Base-by-base conservation (phyloP, 2,888 invertebrate species). In the Apoderus coryli region DNA sequence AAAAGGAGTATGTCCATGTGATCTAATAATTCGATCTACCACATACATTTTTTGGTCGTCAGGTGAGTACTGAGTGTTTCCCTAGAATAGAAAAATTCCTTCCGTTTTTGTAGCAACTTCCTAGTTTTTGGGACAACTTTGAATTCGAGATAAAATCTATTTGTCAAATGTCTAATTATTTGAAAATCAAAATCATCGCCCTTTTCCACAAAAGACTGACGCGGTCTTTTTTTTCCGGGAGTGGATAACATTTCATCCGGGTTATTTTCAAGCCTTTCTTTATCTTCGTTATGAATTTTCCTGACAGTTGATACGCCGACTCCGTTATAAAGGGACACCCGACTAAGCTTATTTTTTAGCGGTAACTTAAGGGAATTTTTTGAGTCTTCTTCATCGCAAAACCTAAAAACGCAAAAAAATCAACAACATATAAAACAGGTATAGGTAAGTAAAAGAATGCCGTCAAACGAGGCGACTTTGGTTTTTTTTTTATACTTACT, bases 181-280 rank as follows among this genome's bases (percentile, higher is more conserved):
- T n/a, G 11, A 32, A 33, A 33, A 30, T 31, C 31, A 31, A 31
- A 31, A 33, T 33, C 32, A 22, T 33, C 33, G 9, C 22, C 11
- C 16, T 33, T 31, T 14, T 23, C 14, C 4, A 23, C 7, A 11
- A 33, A 7, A 22, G 25, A 12, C 5, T 10, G 10, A 14, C 33
- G 29, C 10, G 33, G 23, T 13, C 19, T 22, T 32, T 33, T 33
- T 32, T 33, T 33, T 6, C 22, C 22, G 5, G 33, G 33, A 13
- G 31, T 15, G 3, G 16, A 12, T 6, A 33, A 13, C 10, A 22
- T 7, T n/a, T 32, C 14, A n/a, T 24, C 16, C 10, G 31, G 32
- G 14, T 16, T 33, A n/a, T 31, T 10, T 31, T 10, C 4, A n/a
- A n/a, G 5, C 15, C 27, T 31, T 29, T 29, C 16, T n/a, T 11